Base-by-base conservation (phyloP, 2,888 invertebrate genomes). In the Philaethria dido region DNA sequence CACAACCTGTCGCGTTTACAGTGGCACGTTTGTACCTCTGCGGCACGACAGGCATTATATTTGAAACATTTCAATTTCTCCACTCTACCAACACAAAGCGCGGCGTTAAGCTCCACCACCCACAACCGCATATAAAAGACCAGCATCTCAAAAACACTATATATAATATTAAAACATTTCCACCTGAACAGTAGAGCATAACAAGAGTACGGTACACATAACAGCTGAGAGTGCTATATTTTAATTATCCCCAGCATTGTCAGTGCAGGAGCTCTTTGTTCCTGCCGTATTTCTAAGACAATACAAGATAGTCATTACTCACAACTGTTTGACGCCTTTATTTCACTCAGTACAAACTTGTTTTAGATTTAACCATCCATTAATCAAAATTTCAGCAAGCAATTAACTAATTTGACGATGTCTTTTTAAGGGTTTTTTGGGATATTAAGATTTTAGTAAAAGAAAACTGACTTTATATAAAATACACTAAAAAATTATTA, bases 231-330 rank as follows among this genome's bases (percentile, higher is more conserved):
- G 71, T 70, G 61, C 71, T 67, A 64, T 70, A 64, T 64, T 72
- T 72, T 71, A 72, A 73, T 71, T 70, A 69, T 52, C 16, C 64
- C 63, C 45, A 55, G 71, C 68, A 67, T 73, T 73, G 71, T 73
- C 64, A 65, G 65, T 64, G 71, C 68, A 57, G 33, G 59, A 60
- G 60, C 57, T 71, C 72, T 71, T 73, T 72, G 69, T 71, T 68
- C 57, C 33, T 33, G 14, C 54, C 69, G 71, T 65, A 69, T 64
- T 65, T 69, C 65, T 61, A 62, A 73, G 71, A 73, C 71, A 73
- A 71, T 73, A 68, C 66, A 25, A 73, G 68, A 67, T 65, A 66
- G 55, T 68, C 66, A 71, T 73, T 73, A 71, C 65, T 73, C 69
- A 70, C 67, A 57, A 25, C 29, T 55, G 54, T 64, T 66, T 69